A percentile compares a stretch with the other conserved stretches of the same genome.
These are phyloP conservation scores for Corythaixoides concolor DNA, from an alignment of 2,113 vertebrate species.

Conservation along the genomic window DNA sequence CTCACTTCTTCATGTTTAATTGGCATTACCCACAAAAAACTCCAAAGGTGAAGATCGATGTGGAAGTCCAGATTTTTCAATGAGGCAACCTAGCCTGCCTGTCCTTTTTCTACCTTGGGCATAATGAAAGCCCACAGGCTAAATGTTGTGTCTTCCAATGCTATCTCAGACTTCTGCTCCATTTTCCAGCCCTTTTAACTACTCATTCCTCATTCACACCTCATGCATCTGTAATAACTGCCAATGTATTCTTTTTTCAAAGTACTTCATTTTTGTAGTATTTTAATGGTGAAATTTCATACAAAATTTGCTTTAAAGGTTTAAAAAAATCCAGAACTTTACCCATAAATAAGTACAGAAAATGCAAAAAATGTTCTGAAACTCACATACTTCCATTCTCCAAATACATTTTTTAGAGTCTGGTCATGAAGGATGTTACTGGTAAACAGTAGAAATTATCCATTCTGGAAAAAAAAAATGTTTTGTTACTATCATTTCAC, in stretches of 20 bases:
- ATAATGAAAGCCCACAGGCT: not conserved
- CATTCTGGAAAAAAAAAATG: not conserved
- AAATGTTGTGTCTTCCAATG: not conserved
- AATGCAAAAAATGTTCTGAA: not conserved
- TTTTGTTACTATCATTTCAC: not conserved
- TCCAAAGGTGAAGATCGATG: not conserved
- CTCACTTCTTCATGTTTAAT: not conserved
- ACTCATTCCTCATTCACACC: not conserved
- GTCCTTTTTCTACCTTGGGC: rapidly evolving
- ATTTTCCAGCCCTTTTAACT: not conserved
- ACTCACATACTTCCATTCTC: not conserved
- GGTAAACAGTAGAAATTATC: not conserved
- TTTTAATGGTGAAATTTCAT: not conserved
- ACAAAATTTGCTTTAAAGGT: not conserved
- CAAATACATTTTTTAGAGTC: not conserved
- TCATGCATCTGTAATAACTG: not conserved
- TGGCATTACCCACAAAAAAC: rapidly evolving
- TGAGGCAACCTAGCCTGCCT: not conserved
- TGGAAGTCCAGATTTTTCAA: not conserved
- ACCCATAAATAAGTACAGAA: not conserved
- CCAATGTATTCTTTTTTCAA: not conserved
- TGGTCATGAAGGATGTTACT: not conserved
- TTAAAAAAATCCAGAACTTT: not conserved
- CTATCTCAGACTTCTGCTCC: not conserved
- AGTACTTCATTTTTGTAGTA: not conserved